phyloP scores from a whole-genome alignment of 2,113 vertebrate species.

The Ptilonorhynchus violaceus region DNA sequence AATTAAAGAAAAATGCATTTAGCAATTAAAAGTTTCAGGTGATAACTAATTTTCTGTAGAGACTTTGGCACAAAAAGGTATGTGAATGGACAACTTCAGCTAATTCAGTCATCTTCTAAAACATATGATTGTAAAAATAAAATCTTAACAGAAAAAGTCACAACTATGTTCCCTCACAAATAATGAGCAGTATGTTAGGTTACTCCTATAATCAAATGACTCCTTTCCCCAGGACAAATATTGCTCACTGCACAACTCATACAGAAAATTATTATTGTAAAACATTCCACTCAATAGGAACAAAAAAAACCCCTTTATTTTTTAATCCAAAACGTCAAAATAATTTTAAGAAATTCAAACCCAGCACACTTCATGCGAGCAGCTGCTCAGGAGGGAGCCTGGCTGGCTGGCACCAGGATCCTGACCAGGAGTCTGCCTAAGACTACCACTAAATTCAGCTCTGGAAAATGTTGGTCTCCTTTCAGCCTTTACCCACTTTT shows the following conservation, averaged over 20 bases:
- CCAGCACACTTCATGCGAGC: not conserved
- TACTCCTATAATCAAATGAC: slow-evolving; percentile 4
- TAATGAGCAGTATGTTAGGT: not conserved
- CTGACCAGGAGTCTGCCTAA: slow-evolving; percentile 5
- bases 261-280: not conserved
- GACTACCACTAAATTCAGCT: slow-evolving; percentile 34
- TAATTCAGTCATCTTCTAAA: not conserved
- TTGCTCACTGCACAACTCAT: not conserved
- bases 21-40: not conserved
- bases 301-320: not conserved
- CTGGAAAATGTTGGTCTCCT: not conserved
- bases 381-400: not conserved
- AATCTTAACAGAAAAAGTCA: not conserved
- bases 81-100: not conserved
- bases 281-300: not conserved
- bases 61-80: not conserved
- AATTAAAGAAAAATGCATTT: not conserved
- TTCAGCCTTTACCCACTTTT: not conserved
- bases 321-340: not conserved
- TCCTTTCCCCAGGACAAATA: slow-evolving; percentile 32
- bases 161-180: not conserved
- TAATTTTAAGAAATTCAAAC: slow-evolving; percentile 21
- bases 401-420: slow-evolving; percentile 18
- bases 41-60: not conserved
- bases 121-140: not conserved